phyloP scores from a whole-genome alignment of 1,140 invertebrate genomes.

The Teleopsis dalmanni region DNA sequence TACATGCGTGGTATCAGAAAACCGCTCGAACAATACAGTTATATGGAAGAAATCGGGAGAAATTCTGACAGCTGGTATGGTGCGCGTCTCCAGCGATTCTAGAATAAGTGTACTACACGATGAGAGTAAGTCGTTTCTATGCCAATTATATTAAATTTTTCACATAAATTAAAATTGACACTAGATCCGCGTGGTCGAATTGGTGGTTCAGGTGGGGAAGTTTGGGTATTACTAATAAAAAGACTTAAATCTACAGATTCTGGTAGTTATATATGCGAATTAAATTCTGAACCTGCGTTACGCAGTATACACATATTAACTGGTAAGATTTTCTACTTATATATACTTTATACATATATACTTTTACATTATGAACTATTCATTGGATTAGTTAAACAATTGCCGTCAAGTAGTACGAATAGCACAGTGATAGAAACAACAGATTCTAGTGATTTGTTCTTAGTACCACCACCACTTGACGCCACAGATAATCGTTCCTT shows the following conservation, averaged over 20 bases:
- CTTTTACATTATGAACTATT: background rate
- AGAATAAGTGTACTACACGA: conserved; percentile 66
- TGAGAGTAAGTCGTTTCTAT: conserved; percentile 47
- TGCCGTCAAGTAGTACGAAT: conserved; percentile 10
- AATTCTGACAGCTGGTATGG: conserved; percentile 66
- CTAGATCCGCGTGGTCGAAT: conserved; percentile 47
- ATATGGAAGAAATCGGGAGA: conserved; percentile 64
- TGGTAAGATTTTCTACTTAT: conserved; percentile 46
- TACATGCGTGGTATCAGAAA: conserved; percentile 65
- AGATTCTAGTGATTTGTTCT: conserved; percentile 47
- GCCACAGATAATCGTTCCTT: conserved; percentile 40
- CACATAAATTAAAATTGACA: background rate
- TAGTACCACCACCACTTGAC: conserved; percentile 40
- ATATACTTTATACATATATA: background rate
- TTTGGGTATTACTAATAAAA: conserved; percentile 76
- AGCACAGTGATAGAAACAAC: conserved; percentile 30
- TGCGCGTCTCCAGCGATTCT: conserved; percentile 61
- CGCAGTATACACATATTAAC: conserved; percentile 66
- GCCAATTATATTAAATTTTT: background rate
- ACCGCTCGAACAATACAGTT: conserved; percentile 56
- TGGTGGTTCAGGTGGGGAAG: conserved; percentile 59
- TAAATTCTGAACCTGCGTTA: conserved; percentile 69
- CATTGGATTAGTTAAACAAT: conserved; percentile 23
- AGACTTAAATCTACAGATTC: conserved; percentile 58
- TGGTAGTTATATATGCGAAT: conserved; percentile 72